These are phyloP conservation scores for Eupelmus urozonus DNA, from an alignment of 2,888 invertebrate species.

Conservation along the genomic window DNA sequence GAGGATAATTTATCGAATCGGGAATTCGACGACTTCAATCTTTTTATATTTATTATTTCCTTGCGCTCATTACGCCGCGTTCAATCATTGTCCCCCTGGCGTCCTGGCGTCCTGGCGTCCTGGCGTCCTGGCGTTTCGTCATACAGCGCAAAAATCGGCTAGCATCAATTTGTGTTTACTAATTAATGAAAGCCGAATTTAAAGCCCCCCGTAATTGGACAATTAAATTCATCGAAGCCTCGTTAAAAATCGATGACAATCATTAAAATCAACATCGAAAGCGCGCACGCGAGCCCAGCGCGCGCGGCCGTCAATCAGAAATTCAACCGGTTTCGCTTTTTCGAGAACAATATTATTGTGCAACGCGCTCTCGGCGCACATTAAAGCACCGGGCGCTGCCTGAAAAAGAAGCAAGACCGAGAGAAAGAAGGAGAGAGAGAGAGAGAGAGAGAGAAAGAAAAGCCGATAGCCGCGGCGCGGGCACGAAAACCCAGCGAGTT, in stretches of 20 bases:
- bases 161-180: conserved; percentile 40
- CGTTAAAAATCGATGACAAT: conserved; percentile 53
- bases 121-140: not conserved
- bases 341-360: conserved; percentile 50
- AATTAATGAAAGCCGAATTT: conserved; percentile 35
- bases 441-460: conserved; percentile 6
- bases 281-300: not conserved
- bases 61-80: conserved; percentile 2
- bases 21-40: conserved; percentile 12
- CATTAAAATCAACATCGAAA: conserved; percentile 40
- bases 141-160: not conserved
- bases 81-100: not conserved
- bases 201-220: conserved; percentile 26
- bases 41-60: not conserved
- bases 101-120: not conserved
- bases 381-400: not conserved
- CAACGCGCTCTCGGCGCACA: not conserved
- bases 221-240: conserved; percentile 43
- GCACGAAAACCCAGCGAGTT: conserved; percentile 19
- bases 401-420: not conserved
- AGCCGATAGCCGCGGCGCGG: not conserved
- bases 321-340: conserved; percentile 42
- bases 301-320: conserved; percentile 37
- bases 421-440: not conserved
- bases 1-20: conserved; percentile 8